These are phyloP conservation scores for Archips xylosteana DNA, from an alignment of 2,888 invertebrate species.

Conservation along the genomic window DNA sequence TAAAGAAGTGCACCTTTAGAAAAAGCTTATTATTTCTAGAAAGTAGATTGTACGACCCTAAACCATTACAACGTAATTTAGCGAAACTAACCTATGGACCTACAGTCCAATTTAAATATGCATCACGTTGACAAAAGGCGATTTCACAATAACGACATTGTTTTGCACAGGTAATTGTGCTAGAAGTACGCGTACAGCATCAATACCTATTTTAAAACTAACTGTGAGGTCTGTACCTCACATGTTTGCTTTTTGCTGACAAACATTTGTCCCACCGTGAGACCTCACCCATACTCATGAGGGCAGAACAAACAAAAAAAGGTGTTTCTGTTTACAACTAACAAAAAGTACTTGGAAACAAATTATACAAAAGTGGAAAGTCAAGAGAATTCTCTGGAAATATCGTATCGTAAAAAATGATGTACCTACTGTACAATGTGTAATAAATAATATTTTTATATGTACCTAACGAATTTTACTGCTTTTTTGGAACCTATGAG, in stretches of 20 bases:
- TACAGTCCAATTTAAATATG: not conserved
- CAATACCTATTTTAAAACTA: conserved; percentile 10
- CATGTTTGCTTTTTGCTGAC: conserved; percentile 28
- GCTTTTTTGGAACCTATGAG: too few species aligned
- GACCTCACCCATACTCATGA: conserved; percentile 6
- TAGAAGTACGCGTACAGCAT: not conserved
- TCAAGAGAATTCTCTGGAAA: too few species aligned
- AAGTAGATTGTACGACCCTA: too few species aligned
- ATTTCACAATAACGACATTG: conserved; percentile 11
- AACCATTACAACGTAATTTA: too few species aligned
- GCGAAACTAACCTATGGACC: not conserved
- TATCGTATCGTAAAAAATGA: too few species aligned
- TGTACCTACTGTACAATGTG: too few species aligned
- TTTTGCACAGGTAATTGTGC: conserved; percentile 12
- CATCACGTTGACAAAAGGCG: not conserved
- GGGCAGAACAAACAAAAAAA: conserved; percentile 8
- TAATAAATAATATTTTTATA: too few species aligned
- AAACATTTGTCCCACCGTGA: conserved; percentile 18
- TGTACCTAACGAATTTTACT: too few species aligned
- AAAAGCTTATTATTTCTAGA: too few species aligned
- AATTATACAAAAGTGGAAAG: too few species aligned
- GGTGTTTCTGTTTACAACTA: conserved; percentile 1
- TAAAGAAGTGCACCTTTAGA: too few species aligned
- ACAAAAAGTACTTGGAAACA: too few species aligned
- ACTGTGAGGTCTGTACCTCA: not conserved